Conservation (phyloP, 2,113 vertebrate species). For the Percina caprodes region DNA sequence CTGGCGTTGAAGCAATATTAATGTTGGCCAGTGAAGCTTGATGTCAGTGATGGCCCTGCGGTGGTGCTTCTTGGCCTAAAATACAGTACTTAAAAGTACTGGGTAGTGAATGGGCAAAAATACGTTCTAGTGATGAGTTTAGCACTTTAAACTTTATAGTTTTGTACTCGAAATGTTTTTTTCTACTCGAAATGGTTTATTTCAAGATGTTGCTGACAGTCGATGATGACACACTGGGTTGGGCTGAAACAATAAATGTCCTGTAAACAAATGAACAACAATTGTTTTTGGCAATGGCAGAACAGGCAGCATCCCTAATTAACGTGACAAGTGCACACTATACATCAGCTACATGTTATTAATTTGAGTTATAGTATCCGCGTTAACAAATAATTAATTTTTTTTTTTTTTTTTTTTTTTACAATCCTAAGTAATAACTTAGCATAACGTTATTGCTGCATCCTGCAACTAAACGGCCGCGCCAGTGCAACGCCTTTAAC, state of each 20-base stretch:
- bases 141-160: neutral
- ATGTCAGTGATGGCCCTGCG: conserved; percentile 58
- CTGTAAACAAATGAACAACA: conserved; percentile 58
- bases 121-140: neutral
- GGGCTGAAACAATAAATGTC: conserved; percentile 66
- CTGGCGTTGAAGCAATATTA: conserved; percentile 38
- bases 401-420: neutral
- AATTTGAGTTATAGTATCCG: conserved; percentile 4
- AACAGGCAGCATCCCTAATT: neutral
- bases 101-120: no score
- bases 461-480: conserved; percentile 45
- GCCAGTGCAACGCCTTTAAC: conserved; percentile 49
- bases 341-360: neutral
- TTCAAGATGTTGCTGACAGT: conserved; percentile 46
- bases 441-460: conserved; percentile 32
- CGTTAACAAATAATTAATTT: conserved; percentile 69
- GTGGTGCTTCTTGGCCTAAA: conserved; percentile 63
- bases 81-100: conserved; percentile 2
- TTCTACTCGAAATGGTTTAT: neutral
- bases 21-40: conserved; percentile 33
- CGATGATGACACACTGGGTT: conserved; percentile 69
- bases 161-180: neutral
- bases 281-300: neutral
- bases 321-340: neutral
- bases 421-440: conserved; percentile 58